Evolutionary conservation across 2,113 vertebrate species (phyloP).

Genomic region (Crotophaga sulcirostris): DNA sequence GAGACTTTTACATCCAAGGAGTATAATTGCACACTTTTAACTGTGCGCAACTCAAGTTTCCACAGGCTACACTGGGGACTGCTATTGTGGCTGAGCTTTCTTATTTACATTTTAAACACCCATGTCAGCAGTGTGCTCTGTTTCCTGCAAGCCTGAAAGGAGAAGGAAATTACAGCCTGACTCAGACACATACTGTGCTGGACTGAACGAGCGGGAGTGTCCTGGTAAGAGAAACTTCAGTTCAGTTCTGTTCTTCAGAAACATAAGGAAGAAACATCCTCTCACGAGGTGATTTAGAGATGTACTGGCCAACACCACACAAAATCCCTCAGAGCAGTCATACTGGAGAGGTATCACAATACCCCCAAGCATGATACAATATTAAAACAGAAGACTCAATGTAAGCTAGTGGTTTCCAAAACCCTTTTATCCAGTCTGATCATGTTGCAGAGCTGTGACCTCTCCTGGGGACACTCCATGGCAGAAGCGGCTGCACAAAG

Average conservation of each 20-base stretch:
- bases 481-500: neutral
- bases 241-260: neutral
- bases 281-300: neutral
- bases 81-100: neutral
- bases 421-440: neutral
- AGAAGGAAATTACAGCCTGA: constrained; percentile 11
- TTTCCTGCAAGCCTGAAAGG: neutral
- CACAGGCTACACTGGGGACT: neutral
- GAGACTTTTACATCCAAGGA: neutral
- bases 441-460: neutral
- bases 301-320: neutral
- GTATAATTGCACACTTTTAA: neutral
- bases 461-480: neutral
- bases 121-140: neutral
- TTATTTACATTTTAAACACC: neutral
- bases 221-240: neutral
- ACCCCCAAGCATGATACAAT: neutral
- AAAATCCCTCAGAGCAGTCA: neutral
- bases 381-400: neutral
- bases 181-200: neutral
- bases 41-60: neutral
- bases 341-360: neutral
- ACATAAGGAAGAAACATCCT: neutral
- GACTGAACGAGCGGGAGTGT: neutral
- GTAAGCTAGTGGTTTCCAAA: neutral